Conservation (phyloP, 2,797 vertebrate species). For the Poeciliopsis paucimaculata region DNA sequence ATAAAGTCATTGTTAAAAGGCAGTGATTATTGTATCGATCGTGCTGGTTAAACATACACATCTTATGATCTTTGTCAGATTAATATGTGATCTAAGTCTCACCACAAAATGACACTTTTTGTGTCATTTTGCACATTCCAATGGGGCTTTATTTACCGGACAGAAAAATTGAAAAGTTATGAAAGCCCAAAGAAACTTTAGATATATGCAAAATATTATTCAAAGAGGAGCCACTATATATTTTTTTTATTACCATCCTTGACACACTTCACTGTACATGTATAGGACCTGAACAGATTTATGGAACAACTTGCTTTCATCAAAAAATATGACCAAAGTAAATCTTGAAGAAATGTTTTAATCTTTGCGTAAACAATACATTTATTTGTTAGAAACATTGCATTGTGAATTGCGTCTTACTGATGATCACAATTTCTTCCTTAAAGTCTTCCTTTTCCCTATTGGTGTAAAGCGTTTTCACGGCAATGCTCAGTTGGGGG, state of each 20-base stretch:
- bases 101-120: too few species aligned
- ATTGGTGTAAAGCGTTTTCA: neutral
- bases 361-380: neutral
- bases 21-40: neutral
- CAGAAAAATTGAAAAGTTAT: too few species aligned
- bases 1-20: neutral
- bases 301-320: neutral
- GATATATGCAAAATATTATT: too few species aligned
- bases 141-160: too few species aligned
- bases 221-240: neutral
- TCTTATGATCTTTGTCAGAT: too few species aligned
- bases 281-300: neutral
- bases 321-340: neutral
- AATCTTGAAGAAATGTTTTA: neutral
- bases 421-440: neutral
- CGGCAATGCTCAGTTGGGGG: neutral
- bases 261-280: neutral
- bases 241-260: neutral
- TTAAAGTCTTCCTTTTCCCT: neutral
- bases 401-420: neutral
- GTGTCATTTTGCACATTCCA: too few species aligned
- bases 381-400: neutral
- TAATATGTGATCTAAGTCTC: too few species aligned
- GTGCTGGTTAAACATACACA: neutral
- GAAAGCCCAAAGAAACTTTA: too few species aligned